Evolutionary conservation across 2,797 vertebrate genomes (phyloP).

Genomic region (Macroramphosus scolopax): DNA sequence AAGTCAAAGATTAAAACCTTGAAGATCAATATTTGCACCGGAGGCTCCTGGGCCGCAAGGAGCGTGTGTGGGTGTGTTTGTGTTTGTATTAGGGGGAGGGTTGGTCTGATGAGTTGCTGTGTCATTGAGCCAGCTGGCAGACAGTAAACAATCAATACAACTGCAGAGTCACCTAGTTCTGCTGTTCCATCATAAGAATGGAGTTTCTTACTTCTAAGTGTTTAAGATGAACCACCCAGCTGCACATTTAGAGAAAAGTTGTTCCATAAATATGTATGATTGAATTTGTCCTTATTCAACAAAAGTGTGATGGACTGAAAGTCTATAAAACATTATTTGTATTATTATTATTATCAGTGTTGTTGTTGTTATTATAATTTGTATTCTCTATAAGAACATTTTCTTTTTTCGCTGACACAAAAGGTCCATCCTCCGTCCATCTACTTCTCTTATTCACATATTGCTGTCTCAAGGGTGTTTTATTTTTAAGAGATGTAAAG

Average conservation of each 20-base stretch:
- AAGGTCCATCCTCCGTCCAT: too few relatives aligned
- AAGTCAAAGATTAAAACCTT: constrained; percentile 31
- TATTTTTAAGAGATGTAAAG: neutral
- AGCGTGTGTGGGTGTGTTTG: constrained; percentile 5
- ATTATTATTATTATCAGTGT: too few relatives aligned
- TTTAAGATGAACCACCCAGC: neutral
- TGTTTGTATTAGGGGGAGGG: constrained; percentile 25
- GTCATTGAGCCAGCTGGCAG: constrained; percentile 51
- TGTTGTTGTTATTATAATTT: too few relatives aligned
- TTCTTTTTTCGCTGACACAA: too few relatives aligned
- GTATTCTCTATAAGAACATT: too few relatives aligned
- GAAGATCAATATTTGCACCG: constrained; percentile 48
- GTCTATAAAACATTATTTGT: too few relatives aligned
- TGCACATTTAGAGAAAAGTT: too few relatives aligned
- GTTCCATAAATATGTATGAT: too few relatives aligned
- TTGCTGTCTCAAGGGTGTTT: neutral
- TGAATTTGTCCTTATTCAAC: too few relatives aligned
- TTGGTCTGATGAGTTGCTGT: constrained; percentile 49
- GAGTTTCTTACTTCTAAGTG: neutral
- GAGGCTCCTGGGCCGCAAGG: constrained; percentile 30
- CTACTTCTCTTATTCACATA: too few relatives aligned
- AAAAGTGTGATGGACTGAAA: too few relatives aligned
- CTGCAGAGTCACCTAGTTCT: constrained; percentile 14
- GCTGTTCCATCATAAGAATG: neutral
- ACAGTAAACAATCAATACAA: constrained; percentile 45